These are phyloP conservation scores for Plecotus auritus DNA, from an alignment of 2,113 vertebrate genomes.

Conservation along the genomic window DNA sequence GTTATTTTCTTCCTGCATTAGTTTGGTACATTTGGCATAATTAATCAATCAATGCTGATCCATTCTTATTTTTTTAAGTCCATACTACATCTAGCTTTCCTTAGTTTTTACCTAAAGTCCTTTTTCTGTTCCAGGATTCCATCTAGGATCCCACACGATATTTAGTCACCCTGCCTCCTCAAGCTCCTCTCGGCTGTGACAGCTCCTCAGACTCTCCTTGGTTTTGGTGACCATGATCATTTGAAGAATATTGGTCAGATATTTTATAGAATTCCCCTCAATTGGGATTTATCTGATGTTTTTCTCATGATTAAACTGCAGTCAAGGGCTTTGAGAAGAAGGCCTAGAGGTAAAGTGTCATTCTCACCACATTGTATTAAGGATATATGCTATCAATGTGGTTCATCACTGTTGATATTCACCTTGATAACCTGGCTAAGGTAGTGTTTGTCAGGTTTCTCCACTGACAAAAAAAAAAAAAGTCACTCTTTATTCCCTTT, in stretches of 20 bases:
- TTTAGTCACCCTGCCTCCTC: not conserved
- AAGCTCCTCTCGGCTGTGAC: not conserved
- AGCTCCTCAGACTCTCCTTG: not conserved
- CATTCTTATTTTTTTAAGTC: not conserved
- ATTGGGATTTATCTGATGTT: not conserved
- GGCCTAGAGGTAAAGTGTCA: not conserved
- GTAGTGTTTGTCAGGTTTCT: not conserved
- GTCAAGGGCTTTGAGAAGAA: not conserved
- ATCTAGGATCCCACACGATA: not conserved
- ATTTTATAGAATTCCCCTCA: not conserved
- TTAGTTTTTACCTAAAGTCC: not conserved
- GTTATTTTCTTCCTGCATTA: not conserved
- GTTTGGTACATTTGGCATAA: not conserved
- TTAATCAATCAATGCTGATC: not conserved
- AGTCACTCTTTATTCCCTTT: not conserved
- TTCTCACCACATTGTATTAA: not conserved
- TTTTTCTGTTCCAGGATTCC: not conserved
- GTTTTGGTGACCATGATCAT: not conserved
- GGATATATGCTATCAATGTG: too few relatives aligned
- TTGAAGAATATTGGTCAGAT: not conserved
- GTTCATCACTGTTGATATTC: not conserved
- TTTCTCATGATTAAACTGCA: not conserved
- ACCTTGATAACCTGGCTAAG: not conserved
- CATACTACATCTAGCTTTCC: not conserved
- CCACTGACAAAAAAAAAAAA: not conserved